Base-by-base conservation (phyloP, 2,797 vertebrate genomes). In the Silurus aristotelis region DNA sequence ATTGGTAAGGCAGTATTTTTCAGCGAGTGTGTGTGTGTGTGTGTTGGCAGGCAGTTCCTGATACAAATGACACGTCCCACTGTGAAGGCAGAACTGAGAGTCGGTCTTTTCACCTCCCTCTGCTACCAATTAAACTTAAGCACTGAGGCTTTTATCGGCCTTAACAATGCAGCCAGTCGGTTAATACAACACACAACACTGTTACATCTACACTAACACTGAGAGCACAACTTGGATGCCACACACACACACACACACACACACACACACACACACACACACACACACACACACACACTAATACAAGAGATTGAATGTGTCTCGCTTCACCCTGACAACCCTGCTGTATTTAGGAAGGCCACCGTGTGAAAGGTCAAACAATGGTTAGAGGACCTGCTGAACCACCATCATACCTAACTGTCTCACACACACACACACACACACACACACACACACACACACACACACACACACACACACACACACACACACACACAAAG, bases 111-210 rank as follows among this genome's bases (percentile, higher is more conserved):
- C 85, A 86, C 86, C 83, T 91, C 88, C 87, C 88, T 89, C 83
- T 83, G 87, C 87, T 88, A 87, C 88, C 85, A 90, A 91, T 91
- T 91, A 90, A 87, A 88, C 81, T 87, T 73, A 88, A 88, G 78
- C 52, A 88, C 63, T 66, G 73, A 56, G 80, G 84, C 84, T 87
- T 83, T 87, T 66, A 90, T 87, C 82, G 84, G 84, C 25, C 70
- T 72, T 48, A 86, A 80, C 83, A 86, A 85, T 86, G 58, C 82
- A 87, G 80, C 38, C 22, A n/a, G 46, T 72, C 75, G 3, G 75
- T 60, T 77, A 77, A 77, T n/a, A 17, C 27, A 68, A 71, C 61
- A 75, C 75, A 77, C 43, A 68, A 58, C 66, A 78, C 81, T 43
- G 79, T 71, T 60, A n/a, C 38, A 12, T 25, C 72, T 56, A 2